Conservation (phyloP, 1,140 invertebrate genomes). For the Sipha flava region DNA sequence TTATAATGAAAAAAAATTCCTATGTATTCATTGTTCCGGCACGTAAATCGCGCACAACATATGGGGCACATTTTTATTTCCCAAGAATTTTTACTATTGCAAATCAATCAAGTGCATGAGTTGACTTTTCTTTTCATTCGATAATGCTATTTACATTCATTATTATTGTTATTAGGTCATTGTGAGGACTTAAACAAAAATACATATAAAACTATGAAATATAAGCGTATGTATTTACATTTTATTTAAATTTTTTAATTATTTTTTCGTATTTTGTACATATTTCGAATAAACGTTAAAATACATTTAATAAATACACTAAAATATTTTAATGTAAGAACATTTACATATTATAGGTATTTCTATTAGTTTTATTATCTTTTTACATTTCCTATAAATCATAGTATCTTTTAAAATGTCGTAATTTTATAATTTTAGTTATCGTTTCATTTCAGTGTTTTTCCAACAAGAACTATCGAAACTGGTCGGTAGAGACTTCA, state of each 20-base stretch:
- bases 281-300: too few relatives aligned
- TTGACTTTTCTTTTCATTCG: not conserved
- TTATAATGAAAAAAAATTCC: not conserved
- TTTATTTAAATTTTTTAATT: too few relatives aligned
- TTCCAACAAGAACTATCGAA: not conserved
- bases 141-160: not conserved
- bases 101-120: not conserved
- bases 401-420: not conserved
- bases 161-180: not conserved
- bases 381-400: not conserved
- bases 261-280: too few relatives aligned
- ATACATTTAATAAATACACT: not conserved
- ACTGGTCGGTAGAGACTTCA: conserved; percentile 14
- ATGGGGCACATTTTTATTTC: not conserved
- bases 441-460: not conserved
- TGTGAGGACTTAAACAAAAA: too few relatives aligned
- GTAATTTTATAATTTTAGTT: not conserved
- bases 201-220: not conserved
- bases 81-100: not conserved
- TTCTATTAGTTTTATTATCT: not conserved
- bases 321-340: not conserved
- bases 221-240: too few relatives aligned
- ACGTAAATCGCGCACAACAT: not conserved
- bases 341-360: not conserved
- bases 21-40: not conserved